Base-by-base conservation (phyloP, 2,113 vertebrate genomes). In the Chionodraco myersi region DNA sequence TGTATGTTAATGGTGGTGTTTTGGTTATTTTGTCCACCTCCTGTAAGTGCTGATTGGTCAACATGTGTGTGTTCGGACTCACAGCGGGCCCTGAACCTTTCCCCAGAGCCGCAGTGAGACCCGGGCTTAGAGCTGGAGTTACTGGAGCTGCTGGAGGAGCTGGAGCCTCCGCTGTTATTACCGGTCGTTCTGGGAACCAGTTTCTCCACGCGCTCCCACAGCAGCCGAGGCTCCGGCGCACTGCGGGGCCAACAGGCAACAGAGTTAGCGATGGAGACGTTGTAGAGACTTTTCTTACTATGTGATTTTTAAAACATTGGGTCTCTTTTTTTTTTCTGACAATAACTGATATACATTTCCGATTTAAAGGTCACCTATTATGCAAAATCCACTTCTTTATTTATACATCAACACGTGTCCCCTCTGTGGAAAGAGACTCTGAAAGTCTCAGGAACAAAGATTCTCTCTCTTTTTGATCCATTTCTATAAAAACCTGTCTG, bases 121-220 rank as follows among this genome's bases (percentile, higher is more conserved):
- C 97, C 94, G 11, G 97, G 95, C 88, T 98, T 96, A 48, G 97
- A 98, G 82, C 97, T 95, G 3, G 96, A 97, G 94, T 97, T 97
- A 92, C 97, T 98, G 91, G 98, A 99, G 89, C 97, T 98, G 76
- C 97, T 97, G 0, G 97, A 99, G 80, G 97, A 98, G 86, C 97
- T 97, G 89, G 92, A 91, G 78, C 91, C 91, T 75, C 85, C 90
- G 3, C 90, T 91, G 76, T 64, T 91, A 83, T 82, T 83, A 84
- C 84, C 84, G 63, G 82, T 63, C 1, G 79, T 95, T 74, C 96
- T 95, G 82, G 97, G 96, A 45, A 96, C 96, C 57, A 97, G 95
- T 87, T 98, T 99, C 91, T 99, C 98, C 83, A 99, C 97, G 61
- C 97, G 96, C 86, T 99, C 98, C 98, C 98, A 98, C 34, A 99